Conservation (phyloP, 2,888 invertebrate species). For the Parelbella ahira region DNA sequence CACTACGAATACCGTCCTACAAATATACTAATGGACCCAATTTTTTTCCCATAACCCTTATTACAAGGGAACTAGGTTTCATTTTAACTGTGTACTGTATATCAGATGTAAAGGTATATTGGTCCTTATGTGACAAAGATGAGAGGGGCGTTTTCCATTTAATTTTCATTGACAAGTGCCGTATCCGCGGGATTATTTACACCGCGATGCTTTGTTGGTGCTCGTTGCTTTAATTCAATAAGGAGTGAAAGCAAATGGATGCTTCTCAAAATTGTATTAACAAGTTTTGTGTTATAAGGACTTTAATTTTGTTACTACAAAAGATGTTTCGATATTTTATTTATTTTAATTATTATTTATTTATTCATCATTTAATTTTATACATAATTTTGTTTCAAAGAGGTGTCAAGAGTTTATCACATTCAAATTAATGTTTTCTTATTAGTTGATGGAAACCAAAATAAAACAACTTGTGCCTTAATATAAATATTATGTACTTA, state of each 20-base stretch:
- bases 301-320: too few species aligned
- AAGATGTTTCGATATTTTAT: too few species aligned
- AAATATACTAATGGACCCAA: constrained; percentile 26
- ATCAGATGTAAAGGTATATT: constrained; percentile 23
- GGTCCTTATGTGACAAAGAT: constrained; percentile 53
- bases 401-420: too few species aligned
- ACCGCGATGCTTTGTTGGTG: constrained; percentile 21
- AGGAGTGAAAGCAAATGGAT: not conserved
- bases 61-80: constrained; percentile 29
- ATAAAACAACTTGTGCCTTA: too few species aligned
- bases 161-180: constrained; percentile 64
- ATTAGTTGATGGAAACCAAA: too few species aligned
- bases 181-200: constrained; percentile 29
- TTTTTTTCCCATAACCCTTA: constrained; percentile 1
- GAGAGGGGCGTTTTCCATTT: constrained; percentile 56
- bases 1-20: constrained; percentile 29
- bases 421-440: too few species aligned
- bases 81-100: constrained; percentile 27
- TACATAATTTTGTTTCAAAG: too few species aligned
- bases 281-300: too few species aligned
- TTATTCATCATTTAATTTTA: too few species aligned
- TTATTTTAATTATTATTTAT: too few species aligned
- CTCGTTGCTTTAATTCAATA: constrained; percentile 10
- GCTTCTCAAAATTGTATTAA: too few species aligned
- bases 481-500: too few species aligned